phyloP scores from a whole-genome alignment of 1,140 invertebrate genomes.

The Hyphantria cunea region DNA sequence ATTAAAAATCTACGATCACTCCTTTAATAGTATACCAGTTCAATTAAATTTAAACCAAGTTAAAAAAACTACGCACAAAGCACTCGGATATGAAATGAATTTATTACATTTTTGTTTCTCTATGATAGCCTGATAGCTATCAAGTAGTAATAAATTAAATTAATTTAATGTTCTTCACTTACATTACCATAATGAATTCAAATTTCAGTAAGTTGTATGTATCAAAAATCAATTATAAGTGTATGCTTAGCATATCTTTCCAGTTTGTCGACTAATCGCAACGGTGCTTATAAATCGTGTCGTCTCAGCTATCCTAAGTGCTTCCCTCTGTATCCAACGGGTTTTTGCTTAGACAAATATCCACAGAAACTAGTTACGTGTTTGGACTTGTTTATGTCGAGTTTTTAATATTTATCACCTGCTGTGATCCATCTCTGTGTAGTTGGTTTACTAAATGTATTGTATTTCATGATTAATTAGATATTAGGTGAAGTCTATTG shows the following conservation, averaged over 20 bases:
- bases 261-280: not conserved
- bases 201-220: too few relatives aligned
- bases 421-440: conserved; percentile 42
- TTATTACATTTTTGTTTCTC: too few relatives aligned
- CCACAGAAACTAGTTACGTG: conserved; percentile 77
- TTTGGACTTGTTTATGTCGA: conserved; percentile 63
- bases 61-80: too few relatives aligned
- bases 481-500: not conserved
- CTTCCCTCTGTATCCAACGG: conserved; percentile 55
- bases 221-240: too few relatives aligned
- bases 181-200: too few relatives aligned
- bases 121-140: too few relatives aligned
- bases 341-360: conserved; percentile 77
- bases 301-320: conserved; percentile 35
- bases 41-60: too few relatives aligned
- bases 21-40: too few relatives aligned
- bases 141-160: too few relatives aligned
- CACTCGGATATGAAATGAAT: too few relatives aligned
- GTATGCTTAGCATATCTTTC: not conserved
- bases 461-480: conserved; percentile 7
- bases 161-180: too few relatives aligned
- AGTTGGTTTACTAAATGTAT: conserved; percentile 13
- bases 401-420: conserved; percentile 74
- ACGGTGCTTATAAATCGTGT: conserved; percentile 1
- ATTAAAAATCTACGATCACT: too few relatives aligned